Conservation (phyloP, 2,888 invertebrate genomes). For the Eupeodes latifasciatus region DNA sequence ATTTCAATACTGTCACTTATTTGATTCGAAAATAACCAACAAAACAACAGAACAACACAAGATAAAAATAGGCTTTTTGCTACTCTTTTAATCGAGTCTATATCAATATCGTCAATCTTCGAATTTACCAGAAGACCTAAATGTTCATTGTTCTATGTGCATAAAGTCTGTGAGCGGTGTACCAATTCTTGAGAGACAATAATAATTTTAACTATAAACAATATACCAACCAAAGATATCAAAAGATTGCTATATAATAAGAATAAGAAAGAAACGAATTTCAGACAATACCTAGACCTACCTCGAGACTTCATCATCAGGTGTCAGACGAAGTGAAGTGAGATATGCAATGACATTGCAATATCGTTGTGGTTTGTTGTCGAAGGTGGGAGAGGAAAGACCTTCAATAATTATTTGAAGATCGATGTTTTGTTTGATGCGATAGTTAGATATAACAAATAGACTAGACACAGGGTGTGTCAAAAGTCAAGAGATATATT, state of each 20-base stretch:
- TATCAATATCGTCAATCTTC: conserved; percentile 60
- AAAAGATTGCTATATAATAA: too few relatives aligned
- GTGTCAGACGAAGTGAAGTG: conserved; percentile 52
- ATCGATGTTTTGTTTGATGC: conserved; percentile 67
- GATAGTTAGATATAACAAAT: not conserved
- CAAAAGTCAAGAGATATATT: not conserved
- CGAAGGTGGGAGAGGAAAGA: conserved; percentile 30
- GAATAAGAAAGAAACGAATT: too few relatives aligned
- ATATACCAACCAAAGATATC: not conserved
- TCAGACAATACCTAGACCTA: not conserved
- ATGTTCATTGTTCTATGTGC: conserved; percentile 59
- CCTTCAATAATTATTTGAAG: conserved; percentile 72
- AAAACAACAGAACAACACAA: not conserved
- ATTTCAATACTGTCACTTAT: not conserved
- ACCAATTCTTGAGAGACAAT: conserved; percentile 64
- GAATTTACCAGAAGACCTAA: conserved; percentile 66
- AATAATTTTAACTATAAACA: conserved; percentile 6
- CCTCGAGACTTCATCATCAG: conserved; percentile 48
- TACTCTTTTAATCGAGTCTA: not conserved
- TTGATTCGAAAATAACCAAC: not conserved
- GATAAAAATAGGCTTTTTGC: not conserved
- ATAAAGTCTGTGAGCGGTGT: not conserved
- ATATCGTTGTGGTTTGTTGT: not conserved
- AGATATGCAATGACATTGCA: conserved; percentile 36
- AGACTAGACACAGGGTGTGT: not conserved